A percentile compares a stretch with the other conserved stretches of the same genome.
Evolutionary conservation across 2,113 vertebrate genomes (phyloP).

Genomic region (Benitochromis conjunctus): DNA sequence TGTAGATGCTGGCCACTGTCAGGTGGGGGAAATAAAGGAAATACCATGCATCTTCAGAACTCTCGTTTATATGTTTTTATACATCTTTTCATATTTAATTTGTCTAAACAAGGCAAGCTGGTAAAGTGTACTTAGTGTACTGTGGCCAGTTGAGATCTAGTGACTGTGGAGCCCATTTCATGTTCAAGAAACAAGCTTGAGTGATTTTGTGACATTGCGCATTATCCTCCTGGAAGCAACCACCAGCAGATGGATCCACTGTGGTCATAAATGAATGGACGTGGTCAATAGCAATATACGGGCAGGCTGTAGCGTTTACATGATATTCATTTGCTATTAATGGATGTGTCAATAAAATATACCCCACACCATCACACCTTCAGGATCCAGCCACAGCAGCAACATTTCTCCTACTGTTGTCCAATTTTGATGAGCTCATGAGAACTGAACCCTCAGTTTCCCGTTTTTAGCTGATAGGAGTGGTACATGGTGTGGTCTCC

Average conservation of each 20-base stretch:
- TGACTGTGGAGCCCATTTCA: background rate
- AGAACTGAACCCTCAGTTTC: background rate
- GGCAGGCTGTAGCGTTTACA: background rate
- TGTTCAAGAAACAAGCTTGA: background rate
- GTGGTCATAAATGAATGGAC: background rate
- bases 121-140: no score
- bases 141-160: background rate
- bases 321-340: background rate
- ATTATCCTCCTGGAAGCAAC: background rate
- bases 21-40: background rate
- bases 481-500: background rate
- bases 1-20: background rate
- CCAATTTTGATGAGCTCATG: background rate
- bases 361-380: background rate
- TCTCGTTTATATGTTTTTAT: background rate
- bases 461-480: background rate
- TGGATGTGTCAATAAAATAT: background rate
- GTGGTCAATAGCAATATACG: background rate
- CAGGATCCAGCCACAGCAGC: background rate
- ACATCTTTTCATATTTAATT: background rate
- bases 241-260: background rate
- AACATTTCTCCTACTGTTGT: background rate
- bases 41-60: background rate
- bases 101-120: background rate
- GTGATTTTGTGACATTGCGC: background rate